Evolutionary conservation across 1,140 invertebrate species (phyloP), one percentile per base, ranked within the genome.

Genomic region (Anagrus nilaparvatae): DNA sequence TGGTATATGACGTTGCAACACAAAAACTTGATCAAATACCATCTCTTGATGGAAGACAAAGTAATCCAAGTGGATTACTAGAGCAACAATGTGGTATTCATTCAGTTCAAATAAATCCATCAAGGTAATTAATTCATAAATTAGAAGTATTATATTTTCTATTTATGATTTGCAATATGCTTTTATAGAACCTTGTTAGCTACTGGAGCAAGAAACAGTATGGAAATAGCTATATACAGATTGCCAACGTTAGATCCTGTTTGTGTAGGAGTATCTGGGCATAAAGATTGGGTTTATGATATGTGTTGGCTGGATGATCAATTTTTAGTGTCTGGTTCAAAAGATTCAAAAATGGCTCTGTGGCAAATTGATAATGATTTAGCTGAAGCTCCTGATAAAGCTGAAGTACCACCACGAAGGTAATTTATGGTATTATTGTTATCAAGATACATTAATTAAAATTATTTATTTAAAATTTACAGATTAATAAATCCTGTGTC

Each of bases 301-400:
- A 81, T 94, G 75, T 87, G 84, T 54, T 97, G 93, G 93, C 61
- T 97, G 32, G 92, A 97, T 66, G 93, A 97, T 69, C 84, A 95
- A 61, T 94, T 91, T 70, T 62, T 96, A 36, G 90, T 96, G 13
- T 90, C 89, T 17, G 92, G 92, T 4, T 93, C 90, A 0, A 77
- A 90, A 44, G 92, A 97, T 61, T 88, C 87, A 1, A 82, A 80
- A 61, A 76, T 89, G 71, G 79, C 81, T 31, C 63, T 89, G 27
- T 89, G 85, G 85, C 71, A 78, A 44, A 79, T 85, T 27, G 69
- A 72, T 46, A 73, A 69, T 44, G 72, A 76, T 51, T 59, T 73
- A 19, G 72, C 71, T 30, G 73, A 75, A 46, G 70, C 72, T 14
- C 71, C 71, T 0, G 70, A 74, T 19, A 71, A 70, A 47, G 63